Conservation (phyloP, 2,888 invertebrate species). For the Terebella lapidaria region DNA sequence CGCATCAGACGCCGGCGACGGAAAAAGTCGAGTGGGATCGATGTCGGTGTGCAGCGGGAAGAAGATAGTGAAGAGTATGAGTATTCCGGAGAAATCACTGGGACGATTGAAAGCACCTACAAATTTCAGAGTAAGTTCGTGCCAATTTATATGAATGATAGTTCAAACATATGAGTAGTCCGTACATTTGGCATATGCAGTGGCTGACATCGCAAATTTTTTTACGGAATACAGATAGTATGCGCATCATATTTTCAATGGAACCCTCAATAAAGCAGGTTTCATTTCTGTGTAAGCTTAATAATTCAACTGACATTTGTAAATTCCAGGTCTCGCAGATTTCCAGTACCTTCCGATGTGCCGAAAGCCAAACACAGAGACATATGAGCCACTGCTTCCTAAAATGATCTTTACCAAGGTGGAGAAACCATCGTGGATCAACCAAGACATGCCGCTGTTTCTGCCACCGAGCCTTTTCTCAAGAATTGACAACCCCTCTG, state of each 20-base stretch:
- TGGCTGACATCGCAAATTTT: neutral
- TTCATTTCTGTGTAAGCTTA: too few relatives aligned
- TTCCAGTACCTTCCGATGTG: slow-evolving; percentile 83
- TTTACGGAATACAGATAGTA: too few relatives aligned
- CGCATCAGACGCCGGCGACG: slow-evolving; percentile 62
- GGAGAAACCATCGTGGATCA: slow-evolving; percentile 59
- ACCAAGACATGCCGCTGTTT: slow-evolving; percentile 61
- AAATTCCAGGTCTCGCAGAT: slow-evolving; percentile 75
- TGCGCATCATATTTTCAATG: too few relatives aligned
- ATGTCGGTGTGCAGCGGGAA: slow-evolving; percentile 1
- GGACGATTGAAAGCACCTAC: slow-evolving; percentile 49
- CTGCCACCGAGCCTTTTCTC: slow-evolving; percentile 76
- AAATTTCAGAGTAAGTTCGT: slow-evolving; percentile 57
- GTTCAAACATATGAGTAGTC: neutral
- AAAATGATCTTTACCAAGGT: slow-evolving; percentile 28
- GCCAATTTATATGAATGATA: too few relatives aligned
- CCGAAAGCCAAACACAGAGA: too few relatives aligned
- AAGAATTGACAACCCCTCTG: slow-evolving; percentile 64
- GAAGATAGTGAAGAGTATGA: too few relatives aligned
- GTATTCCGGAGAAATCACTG: slow-evolving; percentile 46
- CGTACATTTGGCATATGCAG: neutral
- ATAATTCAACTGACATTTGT: too few relatives aligned
- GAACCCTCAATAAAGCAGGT: too few relatives aligned
- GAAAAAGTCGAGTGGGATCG: slow-evolving; percentile 46
- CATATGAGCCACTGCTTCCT: neutral